A percentile compares a stretch with the other conserved stretches of the same genome.
These are phyloP conservation scores for Ginglymostoma cirratum DNA, from an alignment of 2,113 vertebrate genomes.

Conservation along the genomic window DNA sequence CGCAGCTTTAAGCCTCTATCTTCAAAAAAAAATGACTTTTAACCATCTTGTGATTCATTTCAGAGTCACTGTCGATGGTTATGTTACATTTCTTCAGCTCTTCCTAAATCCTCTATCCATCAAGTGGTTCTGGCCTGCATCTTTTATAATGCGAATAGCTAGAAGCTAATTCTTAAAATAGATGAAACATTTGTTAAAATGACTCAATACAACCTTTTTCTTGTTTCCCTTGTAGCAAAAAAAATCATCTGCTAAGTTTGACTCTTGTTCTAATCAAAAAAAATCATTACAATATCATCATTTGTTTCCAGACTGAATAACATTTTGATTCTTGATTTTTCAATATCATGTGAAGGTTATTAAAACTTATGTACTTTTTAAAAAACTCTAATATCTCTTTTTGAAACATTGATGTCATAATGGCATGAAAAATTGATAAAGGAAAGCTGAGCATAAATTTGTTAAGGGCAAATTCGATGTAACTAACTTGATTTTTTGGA, in stretches of 20 bases:
- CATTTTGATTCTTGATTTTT: background rate
- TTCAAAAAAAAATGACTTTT: background rate
- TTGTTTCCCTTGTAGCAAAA: background rate
- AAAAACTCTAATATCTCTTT: background rate
- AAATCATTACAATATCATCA: background rate
- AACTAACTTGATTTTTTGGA: background rate
- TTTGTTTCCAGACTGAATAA: background rate
- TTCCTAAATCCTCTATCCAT: background rate
- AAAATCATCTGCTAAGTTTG: background rate
- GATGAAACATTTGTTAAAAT: background rate
- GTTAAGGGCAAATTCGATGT: background rate
- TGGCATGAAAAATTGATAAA: no score
- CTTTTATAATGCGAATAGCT: background rate
- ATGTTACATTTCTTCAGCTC: background rate
- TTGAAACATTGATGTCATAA: background rate
- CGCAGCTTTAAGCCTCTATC: background rate
- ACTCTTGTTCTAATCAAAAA: background rate
- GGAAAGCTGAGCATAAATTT: no score
- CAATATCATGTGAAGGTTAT: background rate
- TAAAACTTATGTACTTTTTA: background rate
- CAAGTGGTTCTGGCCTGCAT: background rate
- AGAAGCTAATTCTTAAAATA: background rate
- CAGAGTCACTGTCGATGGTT: background rate
- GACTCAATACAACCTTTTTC: background rate
- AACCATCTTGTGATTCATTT: background rate